Evolutionary conservation across 2,888 invertebrate species (phyloP).

Genomic region (Andrena trimmerana): DNA sequence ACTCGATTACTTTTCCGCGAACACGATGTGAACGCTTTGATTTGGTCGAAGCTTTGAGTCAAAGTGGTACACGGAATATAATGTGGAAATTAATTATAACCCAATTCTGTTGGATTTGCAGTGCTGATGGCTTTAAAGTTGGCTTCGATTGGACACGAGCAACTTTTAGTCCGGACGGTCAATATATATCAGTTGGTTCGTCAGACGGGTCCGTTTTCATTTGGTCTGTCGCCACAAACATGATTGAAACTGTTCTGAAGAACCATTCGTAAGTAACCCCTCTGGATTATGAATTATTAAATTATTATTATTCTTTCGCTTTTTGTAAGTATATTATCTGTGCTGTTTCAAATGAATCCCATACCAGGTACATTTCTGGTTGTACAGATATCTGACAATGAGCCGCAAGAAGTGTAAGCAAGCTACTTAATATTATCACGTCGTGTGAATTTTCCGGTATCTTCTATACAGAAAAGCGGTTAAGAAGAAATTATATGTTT

Average conservation of each 20-base stretch:
- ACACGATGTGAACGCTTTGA: background rate
- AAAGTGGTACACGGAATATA: background rate
- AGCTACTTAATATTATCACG: too few relatives aligned
- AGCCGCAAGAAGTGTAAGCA: too few relatives aligned
- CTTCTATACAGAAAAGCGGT: too few relatives aligned
- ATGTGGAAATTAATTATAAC: background rate
- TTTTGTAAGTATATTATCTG: background rate
- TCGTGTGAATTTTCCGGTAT: too few relatives aligned
- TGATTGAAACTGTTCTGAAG: conserved; percentile 92
- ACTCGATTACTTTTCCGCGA: background rate
- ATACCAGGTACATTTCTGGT: background rate
- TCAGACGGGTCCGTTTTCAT: conserved; percentile 96
- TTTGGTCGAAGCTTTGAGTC: background rate
- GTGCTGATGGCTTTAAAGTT: conserved; percentile 97
- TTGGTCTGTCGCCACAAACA: conserved; percentile 93
- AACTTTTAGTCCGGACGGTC: conserved; percentile 95
- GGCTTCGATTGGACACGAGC: conserved; percentile 98
- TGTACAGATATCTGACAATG: background rate
- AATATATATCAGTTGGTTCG: conserved; percentile 96
- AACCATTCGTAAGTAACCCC: conserved; percentile 91
- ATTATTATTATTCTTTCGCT: background rate
- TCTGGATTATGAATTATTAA: background rate
- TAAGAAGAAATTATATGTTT: background rate
- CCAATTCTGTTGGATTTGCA: conserved; percentile 84
- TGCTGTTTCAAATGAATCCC: too few relatives aligned